phyloP scores from a whole-genome alignment of 2,888 invertebrate species.

The Dolichopus griseipennis region DNA sequence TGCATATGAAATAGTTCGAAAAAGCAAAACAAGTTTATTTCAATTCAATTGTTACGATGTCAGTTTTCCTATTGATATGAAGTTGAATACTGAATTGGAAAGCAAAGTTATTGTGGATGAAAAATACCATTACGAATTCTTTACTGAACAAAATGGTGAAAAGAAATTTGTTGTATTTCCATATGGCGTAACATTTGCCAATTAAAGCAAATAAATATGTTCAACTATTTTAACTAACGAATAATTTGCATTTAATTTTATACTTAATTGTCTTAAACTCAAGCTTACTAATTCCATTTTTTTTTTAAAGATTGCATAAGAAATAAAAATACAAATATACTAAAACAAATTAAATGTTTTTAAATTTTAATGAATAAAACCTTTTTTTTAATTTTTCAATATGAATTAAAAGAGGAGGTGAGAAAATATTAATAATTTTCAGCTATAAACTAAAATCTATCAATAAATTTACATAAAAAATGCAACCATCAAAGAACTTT shows the following conservation, averaged over 20 bases:
- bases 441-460: too few relatives aligned
- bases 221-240: background rate
- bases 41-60: slow-evolving; percentile 1
- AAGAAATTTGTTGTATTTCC: slow-evolving; percentile 8
- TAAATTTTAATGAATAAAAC: too few relatives aligned
- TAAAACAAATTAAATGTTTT: too few relatives aligned
- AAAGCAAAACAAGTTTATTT: background rate
- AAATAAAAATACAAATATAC: too few relatives aligned
- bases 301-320: too few relatives aligned
- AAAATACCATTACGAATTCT: slow-evolving; percentile 7
- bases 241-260: background rate
- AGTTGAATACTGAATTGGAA: background rate
- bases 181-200: slow-evolving; percentile 9
- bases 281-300: too few relatives aligned
- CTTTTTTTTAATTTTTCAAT: too few relatives aligned
- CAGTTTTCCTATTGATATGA: background rate
- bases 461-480: too few relatives aligned
- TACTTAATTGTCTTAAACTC: too few relatives aligned
- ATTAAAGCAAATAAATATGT: background rate
- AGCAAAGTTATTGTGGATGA: background rate
- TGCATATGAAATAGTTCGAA: background rate
- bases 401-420: too few relatives aligned
- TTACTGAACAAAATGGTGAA: background rate
- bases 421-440: too few relatives aligned
- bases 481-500: too few relatives aligned